phyloP scores from a whole-genome alignment of 2,888 invertebrate genomes.

The Drosophila ustulata region DNA sequence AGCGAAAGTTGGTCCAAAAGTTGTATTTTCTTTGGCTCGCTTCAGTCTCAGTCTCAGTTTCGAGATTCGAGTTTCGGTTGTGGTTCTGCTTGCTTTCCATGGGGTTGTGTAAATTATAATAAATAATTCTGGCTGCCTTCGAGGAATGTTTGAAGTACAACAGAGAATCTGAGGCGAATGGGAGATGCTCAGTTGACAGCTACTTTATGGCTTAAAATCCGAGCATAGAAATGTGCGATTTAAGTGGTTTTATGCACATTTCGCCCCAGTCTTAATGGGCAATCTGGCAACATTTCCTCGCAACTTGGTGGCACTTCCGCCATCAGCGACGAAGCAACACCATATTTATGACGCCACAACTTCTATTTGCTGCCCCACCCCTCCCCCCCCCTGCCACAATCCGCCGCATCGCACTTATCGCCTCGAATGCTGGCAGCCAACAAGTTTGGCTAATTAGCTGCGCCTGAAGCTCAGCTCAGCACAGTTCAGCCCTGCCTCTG shows the following conservation, averaged over 20 bases:
- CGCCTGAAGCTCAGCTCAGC: constrained; percentile 56
- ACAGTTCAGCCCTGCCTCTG: constrained; percentile 35
- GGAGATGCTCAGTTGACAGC: constrained; percentile 22
- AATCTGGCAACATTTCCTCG: constrained; percentile 59
- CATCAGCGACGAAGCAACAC: constrained; percentile 34
- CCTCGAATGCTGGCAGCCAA: constrained; percentile 35
- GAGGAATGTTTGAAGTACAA: not conserved
- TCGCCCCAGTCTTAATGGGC: constrained; percentile 42
- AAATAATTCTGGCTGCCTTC: constrained; percentile 13
- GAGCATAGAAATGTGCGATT: constrained; percentile 39
- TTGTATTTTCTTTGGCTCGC: not conserved
- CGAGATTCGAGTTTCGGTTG: too few species aligned
- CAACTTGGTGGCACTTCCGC: constrained; percentile 51
- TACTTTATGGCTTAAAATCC: constrained; percentile 45
- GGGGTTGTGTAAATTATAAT: constrained; percentile 19
- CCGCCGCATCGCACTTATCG: constrained; percentile 2
- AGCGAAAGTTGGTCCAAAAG: constrained; percentile 1
- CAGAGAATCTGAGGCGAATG: not conserved
- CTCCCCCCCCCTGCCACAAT: not conserved
- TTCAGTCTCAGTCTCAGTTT: too few species aligned
- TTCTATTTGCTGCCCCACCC: not conserved
- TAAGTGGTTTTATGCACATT: constrained; percentile 44
- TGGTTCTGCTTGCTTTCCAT: not conserved
- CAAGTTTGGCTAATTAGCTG: constrained; percentile 71
- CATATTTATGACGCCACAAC: constrained; percentile 45